Conservation (phyloP, 1,140 invertebrate species). For the Solen grandis region DNA sequence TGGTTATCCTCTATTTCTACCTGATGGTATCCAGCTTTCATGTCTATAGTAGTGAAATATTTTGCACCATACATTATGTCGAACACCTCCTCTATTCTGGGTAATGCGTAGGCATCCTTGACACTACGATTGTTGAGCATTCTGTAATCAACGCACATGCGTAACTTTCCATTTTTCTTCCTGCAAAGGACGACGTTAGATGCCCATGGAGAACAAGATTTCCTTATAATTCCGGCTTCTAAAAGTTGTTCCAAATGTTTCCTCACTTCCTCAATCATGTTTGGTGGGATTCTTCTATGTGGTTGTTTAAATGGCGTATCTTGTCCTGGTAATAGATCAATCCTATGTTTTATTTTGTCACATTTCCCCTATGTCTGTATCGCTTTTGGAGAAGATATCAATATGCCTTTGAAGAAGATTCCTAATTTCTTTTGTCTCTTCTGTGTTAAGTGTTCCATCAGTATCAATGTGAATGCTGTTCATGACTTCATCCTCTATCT, state of each 20-base stretch:
- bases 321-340: constrained; percentile 44
- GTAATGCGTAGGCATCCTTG: too few relatives aligned
- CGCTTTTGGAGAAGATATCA: constrained; percentile 41
- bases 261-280: constrained; percentile 36
- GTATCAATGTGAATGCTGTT: background rate
- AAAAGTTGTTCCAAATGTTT: constrained; percentile 52
- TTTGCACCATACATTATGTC: too few relatives aligned
- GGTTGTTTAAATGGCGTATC: constrained; percentile 49
- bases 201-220: constrained; percentile 45
- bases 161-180: too few relatives aligned
- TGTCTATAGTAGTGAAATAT: too few relatives aligned
- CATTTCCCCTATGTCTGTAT: constrained; percentile 47
- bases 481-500: background rate
- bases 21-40: too few relatives aligned
- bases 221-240: constrained; percentile 27
- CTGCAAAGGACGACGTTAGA: too few relatives aligned
- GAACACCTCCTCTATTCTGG: too few relatives aligned
- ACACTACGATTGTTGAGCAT: too few relatives aligned
- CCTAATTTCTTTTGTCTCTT: background rate
- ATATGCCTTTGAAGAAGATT: constrained; percentile 1
- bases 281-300: constrained; percentile 44
- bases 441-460: background rate
- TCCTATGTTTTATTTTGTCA: constrained; percentile 33
- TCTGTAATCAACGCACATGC: too few relatives aligned
- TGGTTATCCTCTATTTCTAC: too few relatives aligned